Evolutionary conservation across 1,140 invertebrate species (phyloP), one percentile per base, ranked within the genome.

Genomic region (Neodiprion pinetum): DNA sequence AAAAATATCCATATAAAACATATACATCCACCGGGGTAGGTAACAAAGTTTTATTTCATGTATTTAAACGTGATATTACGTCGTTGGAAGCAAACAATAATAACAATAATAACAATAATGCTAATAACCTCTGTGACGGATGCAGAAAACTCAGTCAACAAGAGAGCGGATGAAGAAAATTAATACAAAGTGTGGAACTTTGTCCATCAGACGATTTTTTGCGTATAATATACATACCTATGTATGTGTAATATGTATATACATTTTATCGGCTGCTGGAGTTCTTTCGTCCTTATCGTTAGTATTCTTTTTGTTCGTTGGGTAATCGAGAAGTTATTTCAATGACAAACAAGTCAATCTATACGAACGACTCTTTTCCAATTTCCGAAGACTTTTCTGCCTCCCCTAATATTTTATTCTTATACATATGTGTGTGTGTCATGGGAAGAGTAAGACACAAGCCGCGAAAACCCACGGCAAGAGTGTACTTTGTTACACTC

Each of bases 171-270:
- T 17, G n/a, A 61, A 61, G 53, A 61, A 61, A 61, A 61, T 61
- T 61, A 61, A 61, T 61, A 61, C 53, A 61, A 61, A 61, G 53
- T 61, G 8, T 12, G n/a, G n/a, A 61, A 61, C 53, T 61, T 61
- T 61, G 8, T 61, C 53, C 11, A 61, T 61, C 53, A 61, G n/a
- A 61, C 11, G 53, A 61, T 61, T 61, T 61, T 61, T 61, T 61
- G 53, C 28, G 28, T 40, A 40, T 40, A 40, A 40, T 3, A 40
- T 40, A 40, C 28, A 40, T 40, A 40, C 28, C 28, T 40, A 40
- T 40, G 28, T 40, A 5, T 40, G 5, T 40, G 28, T 40, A 40
- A 40, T 40, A 40, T 5, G 17, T 40, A 40, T 40, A 61, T 9
- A 17, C 53, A 17, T 61, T 9, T 14, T 61, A 61, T 17, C n/a